Evolutionary conservation across 2,113 vertebrate species (phyloP).

Genomic region (Abramis brama): DNA sequence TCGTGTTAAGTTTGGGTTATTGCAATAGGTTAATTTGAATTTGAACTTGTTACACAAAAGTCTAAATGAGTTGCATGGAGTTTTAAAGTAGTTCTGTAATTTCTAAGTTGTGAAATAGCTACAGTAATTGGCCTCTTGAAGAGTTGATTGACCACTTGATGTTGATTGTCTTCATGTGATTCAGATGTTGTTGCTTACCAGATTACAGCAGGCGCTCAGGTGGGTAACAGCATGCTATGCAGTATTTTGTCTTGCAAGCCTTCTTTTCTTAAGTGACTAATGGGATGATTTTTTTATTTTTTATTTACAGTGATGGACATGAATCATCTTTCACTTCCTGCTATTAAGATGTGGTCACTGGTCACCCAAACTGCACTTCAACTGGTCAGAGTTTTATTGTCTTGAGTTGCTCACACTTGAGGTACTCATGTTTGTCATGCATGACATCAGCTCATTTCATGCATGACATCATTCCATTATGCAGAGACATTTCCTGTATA

Average conservation of each 20-base stretch:
- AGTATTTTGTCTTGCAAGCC: background rate
- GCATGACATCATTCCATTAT: background rate
- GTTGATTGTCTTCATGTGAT: constrained; percentile 31
- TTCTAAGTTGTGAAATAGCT: constrained; percentile 3
- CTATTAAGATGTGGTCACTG: background rate
- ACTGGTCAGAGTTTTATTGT: background rate
- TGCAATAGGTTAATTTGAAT: background rate
- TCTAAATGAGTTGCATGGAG: background rate
- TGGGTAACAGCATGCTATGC: background rate
- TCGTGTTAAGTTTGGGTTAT: background rate
- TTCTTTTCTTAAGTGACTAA: background rate
- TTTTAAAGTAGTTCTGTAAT: background rate
- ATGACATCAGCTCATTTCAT: background rate
- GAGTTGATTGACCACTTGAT: background rate
- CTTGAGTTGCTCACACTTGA: background rate
- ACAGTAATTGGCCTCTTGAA: background rate
- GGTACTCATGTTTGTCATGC: background rate
- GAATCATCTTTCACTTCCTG: background rate
- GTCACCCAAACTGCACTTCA: background rate
- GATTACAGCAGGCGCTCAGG: background rate
- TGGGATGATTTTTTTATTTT: background rate
- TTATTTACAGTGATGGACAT: background rate
- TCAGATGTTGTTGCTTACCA: constrained; percentile 25
- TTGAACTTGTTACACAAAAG: background rate
- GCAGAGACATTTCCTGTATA: background rate